phyloP scores from a whole-genome alignment of 2,113 vertebrate species.

The Odontesthes bonariensis region DNA sequence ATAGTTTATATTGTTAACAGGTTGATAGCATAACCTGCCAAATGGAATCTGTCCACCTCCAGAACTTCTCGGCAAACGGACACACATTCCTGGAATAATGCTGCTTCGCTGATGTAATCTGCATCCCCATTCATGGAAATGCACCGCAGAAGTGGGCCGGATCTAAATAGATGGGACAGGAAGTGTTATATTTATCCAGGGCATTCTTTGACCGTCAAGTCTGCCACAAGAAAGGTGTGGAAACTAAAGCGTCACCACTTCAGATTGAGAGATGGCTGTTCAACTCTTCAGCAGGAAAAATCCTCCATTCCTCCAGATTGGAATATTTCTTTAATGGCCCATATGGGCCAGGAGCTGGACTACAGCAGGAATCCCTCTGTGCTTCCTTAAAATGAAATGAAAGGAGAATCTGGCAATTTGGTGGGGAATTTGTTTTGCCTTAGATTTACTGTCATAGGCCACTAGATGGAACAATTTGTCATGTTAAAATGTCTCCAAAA shows the following conservation, averaged over 20 bases:
- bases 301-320: conserved; percentile 38
- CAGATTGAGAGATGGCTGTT: conserved; percentile 27
- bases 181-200: conserved; percentile 24
- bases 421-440: conserved; percentile 17
- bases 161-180: conserved; percentile 22
- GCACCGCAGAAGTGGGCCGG: background rate
- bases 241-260: conserved; percentile 29
- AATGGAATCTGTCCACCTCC: conserved; percentile 28
- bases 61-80: conserved; percentile 19
- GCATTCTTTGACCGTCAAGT: conserved; percentile 4
- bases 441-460: conserved; percentile 36
- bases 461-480: conserved; percentile 13
- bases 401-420: conserved; percentile 25
- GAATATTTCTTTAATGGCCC: conserved; percentile 56
- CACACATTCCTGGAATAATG: conserved; percentile 32
- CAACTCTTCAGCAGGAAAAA: conserved; percentile 51
- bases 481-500: conserved; percentile 47
- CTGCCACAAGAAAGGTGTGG: background rate
- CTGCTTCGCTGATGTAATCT: conserved; percentile 10
- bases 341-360: conserved; percentile 31
- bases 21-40: conserved; percentile 14
- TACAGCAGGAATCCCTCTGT: background rate
- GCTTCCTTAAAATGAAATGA: conserved; percentile 11
- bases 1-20: background rate
- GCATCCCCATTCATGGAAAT: background rate